These are phyloP conservation scores for Cosmopolites sordidus DNA, from an alignment of 2,888 invertebrate species.

Conservation along the genomic window DNA sequence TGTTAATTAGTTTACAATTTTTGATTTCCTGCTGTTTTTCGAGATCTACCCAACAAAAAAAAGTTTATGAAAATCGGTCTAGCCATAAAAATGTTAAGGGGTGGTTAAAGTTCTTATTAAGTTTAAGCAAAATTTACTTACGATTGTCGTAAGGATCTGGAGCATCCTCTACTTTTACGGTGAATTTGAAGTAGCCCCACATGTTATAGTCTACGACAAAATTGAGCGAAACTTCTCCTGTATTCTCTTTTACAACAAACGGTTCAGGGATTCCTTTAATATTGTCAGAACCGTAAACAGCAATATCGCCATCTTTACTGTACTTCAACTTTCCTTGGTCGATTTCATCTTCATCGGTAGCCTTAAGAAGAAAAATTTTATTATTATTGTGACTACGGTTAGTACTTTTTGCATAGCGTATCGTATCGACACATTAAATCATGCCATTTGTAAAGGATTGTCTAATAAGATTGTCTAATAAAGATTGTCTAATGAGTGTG, in stretches of 20 bases:
- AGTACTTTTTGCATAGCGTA: too few species aligned
- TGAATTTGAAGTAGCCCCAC: slow-evolving; percentile 60
- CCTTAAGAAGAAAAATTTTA: slow-evolving; percentile 47
- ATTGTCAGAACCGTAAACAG: slow-evolving; percentile 22
- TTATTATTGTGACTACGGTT: too few species aligned
- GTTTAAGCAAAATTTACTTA: slow-evolving; percentile 24
- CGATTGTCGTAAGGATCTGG: slow-evolving; percentile 27
- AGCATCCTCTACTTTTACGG: slow-evolving; percentile 53
- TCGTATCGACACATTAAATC: too few species aligned
- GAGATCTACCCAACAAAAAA: too few species aligned
- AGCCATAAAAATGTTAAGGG: too few species aligned
- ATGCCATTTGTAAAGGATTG: too few species aligned
- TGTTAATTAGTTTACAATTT: too few species aligned
- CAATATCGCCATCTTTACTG: slow-evolving; percentile 30
- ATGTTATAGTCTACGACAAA: slow-evolving; percentile 54
- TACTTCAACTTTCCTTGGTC: slow-evolving; percentile 34
- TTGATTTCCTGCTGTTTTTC: too few species aligned
- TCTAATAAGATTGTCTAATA: too few species aligned
- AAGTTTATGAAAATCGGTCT: too few species aligned
- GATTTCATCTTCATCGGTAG: slow-evolving; percentile 49
- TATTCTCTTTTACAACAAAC: slow-evolving; percentile 22
- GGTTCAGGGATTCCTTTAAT: slow-evolving; percentile 40
- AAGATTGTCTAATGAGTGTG: too few species aligned
- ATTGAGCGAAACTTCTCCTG: slow-evolving; percentile 52
- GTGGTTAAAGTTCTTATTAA: too few species aligned